These are phyloP conservation scores for Epinephelus malabaricus DNA, from an alignment of 2,797 vertebrate species.

Conservation along the genomic window DNA sequence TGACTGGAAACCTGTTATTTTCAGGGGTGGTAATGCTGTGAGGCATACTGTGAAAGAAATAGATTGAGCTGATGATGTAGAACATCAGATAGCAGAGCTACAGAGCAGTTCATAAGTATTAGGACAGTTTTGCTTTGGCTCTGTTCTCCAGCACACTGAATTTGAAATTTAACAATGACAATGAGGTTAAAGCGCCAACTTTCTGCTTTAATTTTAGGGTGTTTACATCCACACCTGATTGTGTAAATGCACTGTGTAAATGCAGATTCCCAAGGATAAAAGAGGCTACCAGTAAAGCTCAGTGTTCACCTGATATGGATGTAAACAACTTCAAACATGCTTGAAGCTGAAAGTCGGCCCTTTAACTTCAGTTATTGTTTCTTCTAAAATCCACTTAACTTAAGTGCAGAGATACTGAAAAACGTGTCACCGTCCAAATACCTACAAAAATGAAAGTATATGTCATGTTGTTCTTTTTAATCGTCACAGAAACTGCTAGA, in stretches of 20 bases:
- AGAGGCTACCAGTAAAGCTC: background rate
- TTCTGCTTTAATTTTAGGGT: background rate
- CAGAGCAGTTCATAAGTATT: slow-evolving; percentile 26
- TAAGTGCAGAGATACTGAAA: background rate
- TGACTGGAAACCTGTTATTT: slow-evolving; percentile 69
- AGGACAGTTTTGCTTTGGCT: slow-evolving; percentile 30
- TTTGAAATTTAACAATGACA: slow-evolving; percentile 19
- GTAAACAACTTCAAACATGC: background rate
- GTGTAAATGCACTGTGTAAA: background rate
- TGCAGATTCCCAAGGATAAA: background rate
- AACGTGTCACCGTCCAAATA: background rate
- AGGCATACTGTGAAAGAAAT: slow-evolving; percentile 63
- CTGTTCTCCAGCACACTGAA: background rate
- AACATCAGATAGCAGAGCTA: slow-evolving; percentile 48
- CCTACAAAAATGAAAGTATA: background rate
- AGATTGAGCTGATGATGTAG: slow-evolving; percentile 67
- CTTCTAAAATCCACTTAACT: slow-evolving; percentile 16
- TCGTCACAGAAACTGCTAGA: background rate
- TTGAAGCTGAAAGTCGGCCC: background rate
- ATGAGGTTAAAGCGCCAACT: slow-evolving; percentile 9
- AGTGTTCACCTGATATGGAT: background rate
- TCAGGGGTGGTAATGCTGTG: slow-evolving; percentile 58
- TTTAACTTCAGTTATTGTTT: background rate
- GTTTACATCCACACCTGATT: slow-evolving; percentile 1
- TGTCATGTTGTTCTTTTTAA: background rate